Evolutionary conservation across 2,888 invertebrate species (phyloP).

Genomic region (Pheosia tremula): DNA sequence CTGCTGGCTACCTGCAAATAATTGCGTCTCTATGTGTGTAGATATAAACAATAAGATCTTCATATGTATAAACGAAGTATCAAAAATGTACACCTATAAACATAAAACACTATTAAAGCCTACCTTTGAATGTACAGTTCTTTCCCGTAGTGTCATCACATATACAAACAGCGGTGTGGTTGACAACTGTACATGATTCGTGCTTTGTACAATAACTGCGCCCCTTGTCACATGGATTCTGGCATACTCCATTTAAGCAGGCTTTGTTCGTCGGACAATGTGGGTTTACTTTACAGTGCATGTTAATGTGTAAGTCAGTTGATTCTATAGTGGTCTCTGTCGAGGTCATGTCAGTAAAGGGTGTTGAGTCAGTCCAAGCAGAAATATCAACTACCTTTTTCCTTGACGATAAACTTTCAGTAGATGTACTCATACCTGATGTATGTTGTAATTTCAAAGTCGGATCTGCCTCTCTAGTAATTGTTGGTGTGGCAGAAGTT

Average conservation of each 20-base stretch:
- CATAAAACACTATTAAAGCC: slow-evolving; percentile 54
- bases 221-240: slow-evolving; percentile 84
- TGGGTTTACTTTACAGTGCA: slow-evolving; percentile 84
- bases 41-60: neutral
- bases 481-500: neutral
- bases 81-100: neutral
- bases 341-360: slow-evolving; percentile 67
- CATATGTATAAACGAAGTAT: neutral
- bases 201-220: slow-evolving; percentile 84
- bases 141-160: slow-evolving; percentile 85
- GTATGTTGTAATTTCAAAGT: slow-evolving; percentile 33
- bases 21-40: neutral
- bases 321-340: slow-evolving; percentile 58
- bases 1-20: too few species aligned
- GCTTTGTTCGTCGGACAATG: slow-evolving; percentile 86
- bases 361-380: slow-evolving; percentile 75
- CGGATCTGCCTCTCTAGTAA: slow-evolving; percentile 1
- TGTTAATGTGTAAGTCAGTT: slow-evolving; percentile 56
- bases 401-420: slow-evolving; percentile 71
- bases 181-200: slow-evolving; percentile 85
- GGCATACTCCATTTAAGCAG: slow-evolving; percentile 86
- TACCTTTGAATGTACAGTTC: slow-evolving; percentile 86
- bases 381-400: slow-evolving; percentile 75
- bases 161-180: slow-evolving; percentile 86
- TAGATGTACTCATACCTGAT: slow-evolving; percentile 61